Percentiles rank a stretch among this genome's conserved stretches.
Conservation (phyloP, 2,797 vertebrate species). For the Lophotriccus pileatus region DNA sequence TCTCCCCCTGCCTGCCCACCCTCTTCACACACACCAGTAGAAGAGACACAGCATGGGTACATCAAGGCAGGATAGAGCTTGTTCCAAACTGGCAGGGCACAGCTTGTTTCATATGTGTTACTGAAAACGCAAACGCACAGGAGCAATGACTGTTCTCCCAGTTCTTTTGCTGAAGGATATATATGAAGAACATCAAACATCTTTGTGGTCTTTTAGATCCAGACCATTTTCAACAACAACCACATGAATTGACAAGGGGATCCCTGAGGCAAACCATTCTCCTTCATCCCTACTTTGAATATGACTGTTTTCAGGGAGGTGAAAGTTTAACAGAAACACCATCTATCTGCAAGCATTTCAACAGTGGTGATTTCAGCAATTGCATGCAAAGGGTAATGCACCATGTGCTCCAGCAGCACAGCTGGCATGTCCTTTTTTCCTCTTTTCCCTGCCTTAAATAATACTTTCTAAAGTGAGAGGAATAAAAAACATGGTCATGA, state of each 20-base stretch:
- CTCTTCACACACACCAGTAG: background rate
- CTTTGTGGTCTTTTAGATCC: slow-evolving; percentile 65
- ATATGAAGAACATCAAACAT: slow-evolving; percentile 52
- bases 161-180: slow-evolving; percentile 62
- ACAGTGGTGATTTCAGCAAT: background rate
- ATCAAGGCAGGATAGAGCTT: slow-evolving; percentile 52
- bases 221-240: slow-evolving; percentile 49
- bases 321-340: slow-evolving; percentile 37
- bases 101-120: slow-evolving; percentile 54
- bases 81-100: slow-evolving; percentile 34
- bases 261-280: slow-evolving; percentile 51
- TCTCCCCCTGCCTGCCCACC: background rate
- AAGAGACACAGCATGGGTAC: background rate
- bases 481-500: background rate
- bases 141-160: slow-evolving; percentile 47
- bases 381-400: background rate
- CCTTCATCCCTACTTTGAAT: slow-evolving; percentile 33
- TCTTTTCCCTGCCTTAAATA: background rate
- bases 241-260: slow-evolving; percentile 41
- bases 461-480: background rate
- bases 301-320: background rate
- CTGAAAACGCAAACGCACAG: slow-evolving; percentile 47
- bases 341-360: background rate
- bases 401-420: background rate
- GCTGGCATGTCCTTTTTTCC: background rate